Evolutionary conservation across 2,113 vertebrate species (phyloP), one percentile per base, ranked within the genome.

Genomic region (Larimichthys polyactis): DNA sequence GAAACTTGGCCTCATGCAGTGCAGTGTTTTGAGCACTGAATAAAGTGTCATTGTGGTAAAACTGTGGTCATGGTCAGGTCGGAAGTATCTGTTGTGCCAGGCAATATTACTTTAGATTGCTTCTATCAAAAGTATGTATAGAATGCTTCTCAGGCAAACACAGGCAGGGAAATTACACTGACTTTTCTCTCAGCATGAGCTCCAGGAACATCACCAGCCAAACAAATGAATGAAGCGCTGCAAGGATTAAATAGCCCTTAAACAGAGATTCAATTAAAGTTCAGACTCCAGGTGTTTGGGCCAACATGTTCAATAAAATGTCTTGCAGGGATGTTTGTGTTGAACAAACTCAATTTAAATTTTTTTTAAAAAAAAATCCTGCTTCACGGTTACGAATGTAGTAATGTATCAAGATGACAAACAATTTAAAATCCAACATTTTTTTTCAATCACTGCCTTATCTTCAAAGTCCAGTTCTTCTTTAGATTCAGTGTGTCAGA

Each of bases 141-240:
- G 51, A 66, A n/a, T 51, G 55, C n/a, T 81, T 84, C 44, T 51
- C 27, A 85, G 73, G 54, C 29, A 10, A 2, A 17, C 20, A 27
- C 8, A 49, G 9, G 27, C 54, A 15, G n/a, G 16, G 1, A 40
- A 59, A 66, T 66, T 29, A 48, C 19, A 67, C 55, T 32, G 46
- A 80, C 78, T 73, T 27, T 17, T 81, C 59, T 62, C 12, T 4
- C 46, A 52, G 60, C 49, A n/a, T 43, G 73, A 40, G 63, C 76
- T 74, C 11, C 64, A 75, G 44, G 59, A 66, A 67, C 75, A 62
- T 65, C 60, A 51, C 2, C 46, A 66, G 40, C 58, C 74, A 49
- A 64, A 71, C 73, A 80, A 76, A 82, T 64, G 66, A 69, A 81
- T 14, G n/a, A 20, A 48, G 57, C 22, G 27, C 68, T 17, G 66